Conservation (phyloP, 1,140 invertebrate genomes). For the Drosophila sulfurigaster region DNA sequence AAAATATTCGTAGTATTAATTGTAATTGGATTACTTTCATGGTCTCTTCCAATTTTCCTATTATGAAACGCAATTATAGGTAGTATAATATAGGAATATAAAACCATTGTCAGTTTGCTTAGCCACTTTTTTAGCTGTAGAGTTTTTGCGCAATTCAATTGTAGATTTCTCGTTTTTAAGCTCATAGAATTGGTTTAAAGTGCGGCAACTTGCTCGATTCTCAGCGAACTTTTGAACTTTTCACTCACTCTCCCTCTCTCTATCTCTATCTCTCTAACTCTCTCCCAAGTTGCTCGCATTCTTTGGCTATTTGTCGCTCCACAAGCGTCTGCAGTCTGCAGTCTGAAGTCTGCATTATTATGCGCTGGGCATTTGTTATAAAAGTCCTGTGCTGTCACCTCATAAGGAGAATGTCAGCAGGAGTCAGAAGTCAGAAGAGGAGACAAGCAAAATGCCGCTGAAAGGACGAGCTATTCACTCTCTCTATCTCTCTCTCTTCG, state of each 20-base stretch:
- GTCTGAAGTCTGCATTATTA: slow-evolving; percentile 5
- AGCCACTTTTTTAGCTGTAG: too few species aligned
- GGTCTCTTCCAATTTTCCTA: too few species aligned
- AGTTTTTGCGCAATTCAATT: too few species aligned
- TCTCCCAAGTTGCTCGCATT: not conserved
- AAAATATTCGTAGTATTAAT: too few species aligned
- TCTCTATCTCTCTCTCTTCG: not conserved
- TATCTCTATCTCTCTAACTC: not conserved
- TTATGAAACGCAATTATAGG: too few species aligned
- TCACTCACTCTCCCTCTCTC: not conserved
- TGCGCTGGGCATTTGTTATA: slow-evolving; percentile 26
- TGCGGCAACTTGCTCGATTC: not conserved
- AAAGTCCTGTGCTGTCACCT: slow-evolving; percentile 18
- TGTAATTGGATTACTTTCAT: too few species aligned
- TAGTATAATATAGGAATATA: too few species aligned
- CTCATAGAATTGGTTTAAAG: not conserved
- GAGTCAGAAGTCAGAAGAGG: slow-evolving; percentile 46
- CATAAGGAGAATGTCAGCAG: slow-evolving; percentile 20
- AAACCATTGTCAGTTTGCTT: too few species aligned
- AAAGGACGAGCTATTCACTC: slow-evolving; percentile 2
- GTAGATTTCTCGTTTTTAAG: too few species aligned
- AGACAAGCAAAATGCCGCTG: slow-evolving; percentile 37
- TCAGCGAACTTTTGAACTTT: not conserved
- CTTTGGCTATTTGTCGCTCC: not conserved
- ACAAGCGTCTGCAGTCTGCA: not conserved